Conservation (phyloP, 2,113 vertebrate genomes). For the Dipodomys merriami region DNA sequence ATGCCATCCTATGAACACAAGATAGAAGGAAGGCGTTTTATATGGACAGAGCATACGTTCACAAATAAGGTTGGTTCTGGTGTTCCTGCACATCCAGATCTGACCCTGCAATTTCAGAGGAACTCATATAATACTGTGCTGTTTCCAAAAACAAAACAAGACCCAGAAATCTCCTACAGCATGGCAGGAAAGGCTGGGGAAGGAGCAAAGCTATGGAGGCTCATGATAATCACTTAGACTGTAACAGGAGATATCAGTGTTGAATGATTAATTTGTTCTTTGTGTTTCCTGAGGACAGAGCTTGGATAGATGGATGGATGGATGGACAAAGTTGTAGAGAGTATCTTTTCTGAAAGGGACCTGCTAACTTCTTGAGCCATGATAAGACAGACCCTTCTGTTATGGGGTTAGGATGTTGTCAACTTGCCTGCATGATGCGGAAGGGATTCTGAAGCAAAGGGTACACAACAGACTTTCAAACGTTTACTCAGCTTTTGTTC, state of each 20-base stretch:
- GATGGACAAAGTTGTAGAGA: neutral
- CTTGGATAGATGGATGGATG: neutral
- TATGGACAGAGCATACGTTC: neutral
- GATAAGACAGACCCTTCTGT: too few relatives aligned
- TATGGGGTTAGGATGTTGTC: neutral
- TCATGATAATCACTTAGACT: neutral
- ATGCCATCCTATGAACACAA: too few relatives aligned
- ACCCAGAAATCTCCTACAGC: too few relatives aligned
- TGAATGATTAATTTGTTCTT: neutral
- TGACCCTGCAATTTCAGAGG: neutral
- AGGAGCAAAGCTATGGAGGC: neutral
- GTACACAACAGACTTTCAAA: too few relatives aligned
- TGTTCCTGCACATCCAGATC: neutral
- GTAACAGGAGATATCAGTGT: neutral
- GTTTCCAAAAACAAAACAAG: neutral
- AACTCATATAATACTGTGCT: neutral
- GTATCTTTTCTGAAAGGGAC: neutral
- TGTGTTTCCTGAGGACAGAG: neutral
- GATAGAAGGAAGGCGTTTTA: neutral
- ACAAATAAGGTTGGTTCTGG: neutral
- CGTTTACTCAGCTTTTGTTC: neutral
- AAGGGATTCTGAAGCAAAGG: neutral
- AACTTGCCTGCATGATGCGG: neutral
- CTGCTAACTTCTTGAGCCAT: neutral
- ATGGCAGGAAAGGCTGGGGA: neutral